Evolutionary conservation across 2,888 invertebrate genomes (phyloP), one percentile per base, ranked within the genome.

Genomic region (Caenorhabditis becei): DNA sequence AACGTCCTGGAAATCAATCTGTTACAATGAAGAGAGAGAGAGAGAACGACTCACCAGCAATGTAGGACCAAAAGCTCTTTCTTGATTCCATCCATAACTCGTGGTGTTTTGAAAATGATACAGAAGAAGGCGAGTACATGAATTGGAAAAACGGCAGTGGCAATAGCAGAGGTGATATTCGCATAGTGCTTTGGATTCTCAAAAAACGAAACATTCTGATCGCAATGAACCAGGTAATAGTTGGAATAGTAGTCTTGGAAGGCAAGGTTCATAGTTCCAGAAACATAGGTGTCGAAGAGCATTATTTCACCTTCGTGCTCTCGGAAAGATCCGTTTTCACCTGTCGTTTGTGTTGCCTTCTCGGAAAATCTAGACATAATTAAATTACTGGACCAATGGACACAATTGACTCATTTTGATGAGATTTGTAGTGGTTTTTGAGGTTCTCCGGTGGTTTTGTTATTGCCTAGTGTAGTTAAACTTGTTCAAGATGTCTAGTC

Each of bases 51-150:
- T 53, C 10, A 54, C 65, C 65, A 66, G n/a, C 23, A 37, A 23
- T 66, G 65, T 0, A 66, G 32, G 16, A 66, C 53, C 11, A 66
- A 24, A 1, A 66, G 41, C 23, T 66, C 65, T 10, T 37, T 53
- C 41, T 54, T 53, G n/a, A 66, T 35, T 23, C 65, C 65, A 7
- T 66, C 65, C 65, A 66, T 66, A 1, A 37, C 24, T 20, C 23
- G 28, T 8, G 65, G 65, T 8, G 65, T 66, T 54, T 66, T 66
- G 53, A 53, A 66, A 11, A 66, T 18, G n/a, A 66, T 66, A 41
- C 65, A 66, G 24, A 53, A 66, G 32, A 66, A 66, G 1, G 65
- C 65, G 24, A 66, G 23, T 1, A 66, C 51, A n/a, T 66, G 65
- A 41, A 66, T 66, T 11, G 65, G 65, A 41, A 66, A 66, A 1